These are phyloP conservation scores for Monodelphis domestica DNA, from an alignment of 2,797 vertebrate genomes.

Conservation along the genomic window DNA sequence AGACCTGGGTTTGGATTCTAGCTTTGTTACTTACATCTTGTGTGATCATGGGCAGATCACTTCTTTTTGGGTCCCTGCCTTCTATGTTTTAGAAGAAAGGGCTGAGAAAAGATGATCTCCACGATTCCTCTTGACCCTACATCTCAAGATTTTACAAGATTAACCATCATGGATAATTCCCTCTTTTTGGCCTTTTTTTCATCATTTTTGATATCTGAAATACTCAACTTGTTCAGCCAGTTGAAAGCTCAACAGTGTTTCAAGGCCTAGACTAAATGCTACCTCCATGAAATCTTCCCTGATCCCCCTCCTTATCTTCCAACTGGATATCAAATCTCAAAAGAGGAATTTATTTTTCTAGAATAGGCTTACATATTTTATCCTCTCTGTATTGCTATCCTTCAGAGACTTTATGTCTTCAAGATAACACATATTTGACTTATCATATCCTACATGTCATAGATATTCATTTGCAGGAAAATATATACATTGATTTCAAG, in stretches of 20 bases:
- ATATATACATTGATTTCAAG: neutral
- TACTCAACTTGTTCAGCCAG: neutral
- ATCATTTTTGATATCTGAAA: neutral
- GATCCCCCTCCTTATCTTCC: neutral
- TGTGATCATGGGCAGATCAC: neutral
- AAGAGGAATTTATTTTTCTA: neutral
- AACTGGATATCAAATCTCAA: neutral
- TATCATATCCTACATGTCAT: neutral
- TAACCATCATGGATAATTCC: neutral
- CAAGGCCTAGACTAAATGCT: neutral
- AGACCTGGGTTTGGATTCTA: neutral
- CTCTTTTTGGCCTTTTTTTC: neutral
- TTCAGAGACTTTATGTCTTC: neutral
- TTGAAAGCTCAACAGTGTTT: neutral
- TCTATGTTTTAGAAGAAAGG: neutral
- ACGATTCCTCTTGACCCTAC: neutral
- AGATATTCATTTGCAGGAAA: neutral
- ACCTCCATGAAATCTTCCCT: neutral
- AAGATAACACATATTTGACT: neutral
- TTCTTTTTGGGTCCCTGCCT: neutral
- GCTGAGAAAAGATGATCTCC: neutral
- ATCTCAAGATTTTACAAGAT: neutral
- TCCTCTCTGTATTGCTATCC: neutral
- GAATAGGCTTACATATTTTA: neutral
- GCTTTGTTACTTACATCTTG: neutral